A percentile compares a stretch with the other conserved stretches of the same genome.
phyloP scores from a whole-genome alignment of 2,797 vertebrate genomes.

The Alfaro cultratus region DNA sequence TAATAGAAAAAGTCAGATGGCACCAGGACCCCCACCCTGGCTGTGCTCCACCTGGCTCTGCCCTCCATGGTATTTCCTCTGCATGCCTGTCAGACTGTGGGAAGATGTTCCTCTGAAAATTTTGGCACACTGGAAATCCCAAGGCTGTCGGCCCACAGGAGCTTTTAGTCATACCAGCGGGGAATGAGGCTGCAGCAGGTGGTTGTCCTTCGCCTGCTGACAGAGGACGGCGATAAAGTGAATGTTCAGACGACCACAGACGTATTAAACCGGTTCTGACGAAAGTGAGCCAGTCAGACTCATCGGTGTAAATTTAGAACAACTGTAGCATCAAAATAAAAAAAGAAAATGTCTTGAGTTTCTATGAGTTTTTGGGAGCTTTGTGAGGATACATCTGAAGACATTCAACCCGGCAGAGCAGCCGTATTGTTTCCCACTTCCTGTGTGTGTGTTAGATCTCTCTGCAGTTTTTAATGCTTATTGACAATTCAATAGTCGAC shows the following conservation, averaged over 20 bases:
- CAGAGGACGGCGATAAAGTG: neutral
- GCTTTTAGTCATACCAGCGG: neutral
- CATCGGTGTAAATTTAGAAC: neutral
- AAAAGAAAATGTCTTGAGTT: neutral
- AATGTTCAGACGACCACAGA: neutral
- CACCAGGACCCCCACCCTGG: neutral
- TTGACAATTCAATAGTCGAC: neutral
- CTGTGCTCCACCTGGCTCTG: slow-evolving; percentile 3
- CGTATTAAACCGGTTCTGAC: neutral
- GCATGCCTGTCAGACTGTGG: slow-evolving; percentile 22
- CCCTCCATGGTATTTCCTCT: slow-evolving; percentile 36
- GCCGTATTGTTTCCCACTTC: neutral
- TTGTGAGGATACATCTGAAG: neutral
- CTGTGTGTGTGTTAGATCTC: neutral
- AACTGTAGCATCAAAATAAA: too few relatives aligned
- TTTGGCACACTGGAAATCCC: neutral
- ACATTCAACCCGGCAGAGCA: neutral
- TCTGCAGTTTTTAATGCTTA: neutral
- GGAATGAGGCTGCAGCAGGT: neutral
- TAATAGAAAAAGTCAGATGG: neutral
- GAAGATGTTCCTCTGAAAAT: slow-evolving; percentile 11
- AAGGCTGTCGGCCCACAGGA: neutral
- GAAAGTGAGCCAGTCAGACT: neutral
- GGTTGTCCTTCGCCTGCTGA: neutral
- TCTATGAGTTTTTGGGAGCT: neutral